A percentile compares a stretch with the other conserved stretches of the same genome.
phyloP scores from a whole-genome alignment of 2,797 vertebrate species.

The Numenius phaeopus region DNA sequence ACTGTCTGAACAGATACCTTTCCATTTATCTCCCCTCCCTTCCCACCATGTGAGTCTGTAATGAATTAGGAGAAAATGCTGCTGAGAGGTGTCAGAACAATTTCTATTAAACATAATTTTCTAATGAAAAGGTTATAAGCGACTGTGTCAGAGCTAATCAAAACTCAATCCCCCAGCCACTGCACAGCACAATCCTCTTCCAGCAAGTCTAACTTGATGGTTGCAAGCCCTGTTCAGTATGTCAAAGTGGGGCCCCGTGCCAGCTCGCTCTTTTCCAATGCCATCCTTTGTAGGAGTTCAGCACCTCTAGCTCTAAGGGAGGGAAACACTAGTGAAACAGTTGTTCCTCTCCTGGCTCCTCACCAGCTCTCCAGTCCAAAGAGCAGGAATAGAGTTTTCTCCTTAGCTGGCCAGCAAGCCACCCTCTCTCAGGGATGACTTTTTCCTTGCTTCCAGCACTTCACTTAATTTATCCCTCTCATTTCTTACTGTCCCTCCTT shows the following conservation, averaged over 20 bases:
- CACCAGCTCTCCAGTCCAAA: not conserved
- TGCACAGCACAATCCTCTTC: not conserved
- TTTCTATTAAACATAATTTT: conserved; percentile 83
- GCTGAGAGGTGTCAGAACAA: conserved; percentile 82
- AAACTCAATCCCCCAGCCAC: conserved; percentile 61
- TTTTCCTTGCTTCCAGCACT: not conserved
- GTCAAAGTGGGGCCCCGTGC: rapidly evolving
- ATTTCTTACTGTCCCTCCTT: not conserved
- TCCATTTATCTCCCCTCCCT: conserved; percentile 8
- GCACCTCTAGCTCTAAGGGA: not conserved
- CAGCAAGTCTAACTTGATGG: not conserved
- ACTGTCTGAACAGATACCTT: not conserved
- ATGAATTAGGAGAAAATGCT: conserved; percentile 68
- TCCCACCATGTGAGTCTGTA: not conserved
- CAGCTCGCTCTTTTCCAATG: not conserved
- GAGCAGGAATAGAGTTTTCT: not conserved
- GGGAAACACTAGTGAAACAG: not conserved
- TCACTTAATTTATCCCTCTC: not conserved
- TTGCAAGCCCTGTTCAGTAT: not conserved
- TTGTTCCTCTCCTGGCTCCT: not conserved
- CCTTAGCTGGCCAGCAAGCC: not conserved
- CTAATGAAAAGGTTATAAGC: conserved; percentile 83
- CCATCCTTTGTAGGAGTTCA: not conserved
- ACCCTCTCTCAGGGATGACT: not conserved
- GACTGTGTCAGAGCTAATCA: conserved; percentile 74